Evolutionary conservation across 2,113 vertebrate genomes (phyloP), one percentile per base, ranked within the genome.

Genomic region (Tyrannus savana): DNA sequence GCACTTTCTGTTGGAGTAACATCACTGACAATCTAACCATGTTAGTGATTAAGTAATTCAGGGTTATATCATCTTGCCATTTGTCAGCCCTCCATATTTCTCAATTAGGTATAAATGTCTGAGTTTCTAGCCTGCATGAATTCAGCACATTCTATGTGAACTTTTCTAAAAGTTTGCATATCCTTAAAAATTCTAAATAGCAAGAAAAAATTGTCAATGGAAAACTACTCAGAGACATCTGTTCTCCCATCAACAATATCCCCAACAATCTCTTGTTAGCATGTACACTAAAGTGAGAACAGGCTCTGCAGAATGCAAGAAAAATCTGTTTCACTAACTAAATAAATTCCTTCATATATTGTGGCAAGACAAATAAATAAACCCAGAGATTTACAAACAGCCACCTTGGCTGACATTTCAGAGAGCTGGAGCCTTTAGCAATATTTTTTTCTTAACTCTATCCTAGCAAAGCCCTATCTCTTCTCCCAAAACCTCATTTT

Each of bases 291-390:
- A 97, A 94, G 62, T 63, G 84, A 95, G 83, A 96, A 93, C 58
- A 89, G 77, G 21, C 66, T 91, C 84, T 95, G 85, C 90, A 96
- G 80, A 96, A 97, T 44, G 71, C 84, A 95, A 95, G 87, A 96
- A 96, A 96, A 95, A 95, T 82, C 73, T 22, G 30, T 74, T 93
- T 96, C 84, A 69, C 95, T 93, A 92, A 95, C 95, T 86, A 95
- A 93, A 91, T 95, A 96, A 97, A 97, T 95, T 95, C 95, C 88
- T 92, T 96, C 91, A 96, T 87, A 95, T 94, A 97, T 95, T 96
- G 85, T 96, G 96, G 93, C 89, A 96, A 95, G 93, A 95, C 96
- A 97, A 97, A 96, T 94, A 97, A 97, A 96, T 93, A 95, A 95
- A 93, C 76, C 71, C 83, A 72, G 83, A 92, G 90, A 95, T 95